These are phyloP conservation scores for Dicranocentrus wangi DNA, from an alignment of 2,888 invertebrate genomes.

Conservation along the genomic window DNA sequence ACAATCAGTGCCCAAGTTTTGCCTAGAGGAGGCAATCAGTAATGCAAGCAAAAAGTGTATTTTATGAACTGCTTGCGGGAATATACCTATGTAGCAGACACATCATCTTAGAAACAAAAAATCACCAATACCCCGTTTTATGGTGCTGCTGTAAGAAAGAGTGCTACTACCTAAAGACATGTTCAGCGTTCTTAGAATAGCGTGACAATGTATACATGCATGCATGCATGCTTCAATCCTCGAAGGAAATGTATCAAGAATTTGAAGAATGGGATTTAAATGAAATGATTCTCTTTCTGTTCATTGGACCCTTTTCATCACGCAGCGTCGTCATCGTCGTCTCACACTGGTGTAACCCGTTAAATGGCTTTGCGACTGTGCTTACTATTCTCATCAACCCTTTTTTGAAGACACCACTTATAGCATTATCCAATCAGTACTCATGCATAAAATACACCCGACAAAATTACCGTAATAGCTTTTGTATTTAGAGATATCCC, in stretches of 20 bases:
- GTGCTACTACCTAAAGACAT: neutral
- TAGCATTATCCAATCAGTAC: slow-evolving; percentile 19
- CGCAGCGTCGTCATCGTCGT: neutral
- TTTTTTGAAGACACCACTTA: neutral
- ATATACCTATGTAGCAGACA: neutral
- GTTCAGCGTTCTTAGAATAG: too few relatives aligned
- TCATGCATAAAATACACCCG: slow-evolving; percentile 12
- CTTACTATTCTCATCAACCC: neutral
- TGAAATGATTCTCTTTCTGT: slow-evolving; percentile 8
- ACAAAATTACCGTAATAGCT: neutral
- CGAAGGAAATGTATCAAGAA: neutral
- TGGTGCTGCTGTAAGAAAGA: neutral
- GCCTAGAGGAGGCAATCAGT: neutral
- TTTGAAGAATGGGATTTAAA: neutral
- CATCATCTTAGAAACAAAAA: neutral
- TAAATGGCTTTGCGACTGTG: neutral
- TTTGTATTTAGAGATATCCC: too few relatives aligned
- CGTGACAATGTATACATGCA: neutral
- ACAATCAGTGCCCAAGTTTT: neutral
- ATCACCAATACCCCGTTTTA: neutral
- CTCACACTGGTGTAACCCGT: neutral
- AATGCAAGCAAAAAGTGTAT: neutral
- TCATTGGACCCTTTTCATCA: neutral
- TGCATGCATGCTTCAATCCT: neutral
- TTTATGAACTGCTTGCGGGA: neutral